Percentiles rank a stretch among this genome's conserved stretches.
Conservation (phyloP, 2,888 invertebrate species). For the Mythimna lalbum region DNA sequence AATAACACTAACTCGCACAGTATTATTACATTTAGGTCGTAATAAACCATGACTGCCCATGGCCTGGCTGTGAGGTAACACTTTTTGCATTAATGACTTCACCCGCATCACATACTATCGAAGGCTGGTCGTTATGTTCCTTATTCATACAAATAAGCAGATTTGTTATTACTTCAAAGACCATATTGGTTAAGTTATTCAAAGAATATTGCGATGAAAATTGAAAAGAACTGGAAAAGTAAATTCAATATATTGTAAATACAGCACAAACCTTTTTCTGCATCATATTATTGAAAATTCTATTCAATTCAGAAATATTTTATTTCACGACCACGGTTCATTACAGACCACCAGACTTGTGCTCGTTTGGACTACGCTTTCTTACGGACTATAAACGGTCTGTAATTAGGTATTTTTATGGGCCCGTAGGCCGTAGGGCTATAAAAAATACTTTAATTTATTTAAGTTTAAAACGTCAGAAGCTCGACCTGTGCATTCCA, state of each 20-base stretch:
- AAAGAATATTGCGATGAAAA: background rate
- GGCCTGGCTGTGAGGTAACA: conserved; percentile 47
- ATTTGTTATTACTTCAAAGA: background rate
- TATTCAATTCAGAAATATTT: too few relatives aligned
- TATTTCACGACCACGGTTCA: too few relatives aligned
- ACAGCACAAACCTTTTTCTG: background rate
- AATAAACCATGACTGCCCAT: conserved; percentile 57
- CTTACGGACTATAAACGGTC: too few relatives aligned
- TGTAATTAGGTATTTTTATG: too few relatives aligned
- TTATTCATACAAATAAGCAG: conserved; percentile 6
- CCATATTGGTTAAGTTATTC: background rate
- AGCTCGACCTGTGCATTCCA: too few relatives aligned
- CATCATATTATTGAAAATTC: too few relatives aligned
- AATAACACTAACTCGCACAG: conserved; percentile 23
- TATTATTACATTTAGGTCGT: conserved; percentile 36
- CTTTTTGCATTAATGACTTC: conserved; percentile 50
- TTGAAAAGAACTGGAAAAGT: background rate
- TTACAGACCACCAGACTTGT: too few relatives aligned
- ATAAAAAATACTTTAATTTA: too few relatives aligned
- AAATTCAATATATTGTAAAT: background rate
- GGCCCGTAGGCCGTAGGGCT: too few relatives aligned
- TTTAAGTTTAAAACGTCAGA: too few relatives aligned
- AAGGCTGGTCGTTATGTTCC: conserved; percentile 40
- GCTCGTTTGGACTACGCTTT: too few relatives aligned
- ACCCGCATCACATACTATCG: conserved; percentile 48